Evolutionary conservation across 2,888 invertebrate species (phyloP).

Genomic region (Hemaris fuciformis): DNA sequence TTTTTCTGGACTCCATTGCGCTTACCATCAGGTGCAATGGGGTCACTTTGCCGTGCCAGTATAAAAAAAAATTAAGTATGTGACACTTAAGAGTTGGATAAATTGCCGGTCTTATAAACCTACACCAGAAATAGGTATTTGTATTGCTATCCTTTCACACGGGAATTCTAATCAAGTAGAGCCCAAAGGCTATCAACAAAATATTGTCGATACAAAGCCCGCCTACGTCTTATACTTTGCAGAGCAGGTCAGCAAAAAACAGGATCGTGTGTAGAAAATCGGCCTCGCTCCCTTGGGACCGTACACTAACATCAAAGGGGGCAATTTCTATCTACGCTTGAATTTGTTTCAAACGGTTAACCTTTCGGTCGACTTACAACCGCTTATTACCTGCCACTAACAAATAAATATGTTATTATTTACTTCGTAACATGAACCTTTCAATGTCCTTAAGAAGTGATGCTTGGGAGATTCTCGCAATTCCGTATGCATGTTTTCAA

Average conservation of each 20-base stretch:
- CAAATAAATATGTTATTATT: slow-evolving; percentile 9
- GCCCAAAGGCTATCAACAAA: no score
- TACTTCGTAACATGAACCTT: not conserved
- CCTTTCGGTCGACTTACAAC: slow-evolving; percentile 9
- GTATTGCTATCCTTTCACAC: no score
- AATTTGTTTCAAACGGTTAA: slow-evolving; percentile 10
- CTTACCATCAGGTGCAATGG: no score
- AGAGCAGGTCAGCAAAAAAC: slow-evolving; percentile 23
- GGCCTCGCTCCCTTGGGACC: slow-evolving; percentile 14
- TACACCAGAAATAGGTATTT: no score
- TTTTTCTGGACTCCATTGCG: no score
- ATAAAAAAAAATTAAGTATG: no score
- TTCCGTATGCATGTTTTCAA: no score
- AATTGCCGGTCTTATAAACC: no score
- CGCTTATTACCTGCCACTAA: slow-evolving; percentile 10
- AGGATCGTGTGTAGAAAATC: slow-evolving; percentile 31
- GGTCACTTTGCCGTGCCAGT: no score
- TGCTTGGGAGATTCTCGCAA: not conserved
- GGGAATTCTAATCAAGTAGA: no score
- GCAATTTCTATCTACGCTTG: slow-evolving; percentile 8
- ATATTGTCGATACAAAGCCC: not conserved
- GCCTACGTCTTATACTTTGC: slow-evolving; percentile 9
- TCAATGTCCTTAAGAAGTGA: not conserved
- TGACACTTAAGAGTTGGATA: no score
- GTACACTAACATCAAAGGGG: slow-evolving; percentile 8